Percentiles rank a stretch among this genome's conserved stretches.
These are phyloP conservation scores for Tortrix viridana DNA, from an alignment of 2,888 invertebrate species.

Conservation along the genomic window DNA sequence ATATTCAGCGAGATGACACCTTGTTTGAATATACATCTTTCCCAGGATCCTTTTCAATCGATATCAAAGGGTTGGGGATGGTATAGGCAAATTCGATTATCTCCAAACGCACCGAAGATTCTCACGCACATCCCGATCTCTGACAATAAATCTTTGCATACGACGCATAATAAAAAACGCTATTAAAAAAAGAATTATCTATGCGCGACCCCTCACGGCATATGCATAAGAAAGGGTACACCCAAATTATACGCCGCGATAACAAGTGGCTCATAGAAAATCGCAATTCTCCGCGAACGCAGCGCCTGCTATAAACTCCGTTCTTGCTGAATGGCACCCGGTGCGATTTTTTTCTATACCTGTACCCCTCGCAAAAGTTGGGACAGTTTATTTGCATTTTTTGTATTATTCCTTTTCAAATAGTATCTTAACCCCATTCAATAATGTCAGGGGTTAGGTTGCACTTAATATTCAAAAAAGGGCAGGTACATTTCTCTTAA, in stretches of 20 bases:
- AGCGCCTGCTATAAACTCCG: slow-evolving; percentile 52
- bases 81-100: slow-evolving; percentile 84
- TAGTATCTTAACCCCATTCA: slow-evolving; percentile 83
- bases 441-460: slow-evolving; percentile 84
- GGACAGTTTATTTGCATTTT: slow-evolving; percentile 85
- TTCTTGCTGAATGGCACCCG: slow-evolving; percentile 61
- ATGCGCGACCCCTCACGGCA: slow-evolving; percentile 70
- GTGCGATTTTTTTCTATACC: slow-evolving; percentile 78
- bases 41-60: slow-evolving; percentile 73
- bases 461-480: slow-evolving; percentile 84
- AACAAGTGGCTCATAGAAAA: slow-evolving; percentile 77
- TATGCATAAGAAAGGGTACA: slow-evolving; percentile 79
- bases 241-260: slow-evolving; percentile 82
- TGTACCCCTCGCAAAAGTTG: slow-evolving; percentile 73
- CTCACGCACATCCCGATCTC: slow-evolving; percentile 80
- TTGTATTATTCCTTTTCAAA: slow-evolving; percentile 80
- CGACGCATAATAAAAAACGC: slow-evolving; percentile 72
- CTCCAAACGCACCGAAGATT: slow-evolving; percentile 61
- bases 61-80: slow-evolving; percentile 75
- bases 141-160: slow-evolving; percentile 83
- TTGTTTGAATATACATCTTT: slow-evolving; percentile 83
- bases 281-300: slow-evolving; percentile 46
- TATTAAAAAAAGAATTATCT: slow-evolving; percentile 81
- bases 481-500: slow-evolving; percentile 85
- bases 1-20: slow-evolving; percentile 84